Evolutionary conservation across 2,113 vertebrate species (phyloP), one percentile per base, ranked within the genome.

Genomic region (Myiozetetes cayanensis): DNA sequence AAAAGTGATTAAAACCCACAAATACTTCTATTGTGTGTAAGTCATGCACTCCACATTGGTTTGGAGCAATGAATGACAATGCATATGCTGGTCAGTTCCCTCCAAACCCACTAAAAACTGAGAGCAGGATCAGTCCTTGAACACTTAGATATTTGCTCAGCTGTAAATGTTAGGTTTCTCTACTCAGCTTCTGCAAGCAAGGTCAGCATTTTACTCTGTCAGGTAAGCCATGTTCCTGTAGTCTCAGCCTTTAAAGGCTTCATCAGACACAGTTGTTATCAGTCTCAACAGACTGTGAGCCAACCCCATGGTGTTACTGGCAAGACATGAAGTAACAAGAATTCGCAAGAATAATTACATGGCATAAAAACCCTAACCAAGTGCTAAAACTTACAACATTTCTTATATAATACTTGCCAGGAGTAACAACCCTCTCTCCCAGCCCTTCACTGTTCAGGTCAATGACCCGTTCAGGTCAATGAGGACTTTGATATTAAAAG

Each of bases 401-500:
- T 87, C 63, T 53, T 61, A 23, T 12, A 3, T 47, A 65, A n/a
- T 33, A 50, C 22, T 68, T 90, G 39, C 8, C 22, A 68, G 67
- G 14, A 65, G n/a, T 78, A 83, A 25, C 9, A 23, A 37, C 58
- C 23, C n/a, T 59, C 58, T 59, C 58, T 24, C 5, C 7, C 1
- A 18, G 14, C 30, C 65, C 14, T 6, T 2, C 11, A n/a, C 17
- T 46, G 50, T 39, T 80, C 62, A 79, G 44, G 58, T 59, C 58
- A 59, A 25, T 52, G 81, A 76, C 15, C 18, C 25, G 30, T 90
- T 77, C 37, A 80, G 50, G n/a, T 94, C 72, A 91, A 6, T 65
- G 62, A 76, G 18, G 53, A 90, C 71, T 79, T 87, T 33, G 53
- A 73, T 93, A 87, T 76, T 87, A 94, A 90, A 91, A 82, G 72